Evolutionary conservation across 1,140 invertebrate genomes (phyloP), one percentile per base, ranked within the genome.

Genomic region (Ganaspis sp.): DNA sequence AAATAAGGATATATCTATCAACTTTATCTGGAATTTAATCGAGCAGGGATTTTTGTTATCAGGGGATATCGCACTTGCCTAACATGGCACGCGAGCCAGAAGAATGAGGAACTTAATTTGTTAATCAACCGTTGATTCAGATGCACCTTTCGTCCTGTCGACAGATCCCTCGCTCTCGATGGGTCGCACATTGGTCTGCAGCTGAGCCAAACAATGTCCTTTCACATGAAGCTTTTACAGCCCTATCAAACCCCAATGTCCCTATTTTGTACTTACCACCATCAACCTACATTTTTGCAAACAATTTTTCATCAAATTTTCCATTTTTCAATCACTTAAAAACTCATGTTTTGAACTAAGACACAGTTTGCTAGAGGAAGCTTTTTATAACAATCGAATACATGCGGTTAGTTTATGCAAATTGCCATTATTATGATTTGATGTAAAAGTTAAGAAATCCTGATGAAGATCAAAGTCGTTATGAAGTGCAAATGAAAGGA

Each of bases 211-310:
- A 91, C 89, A 91, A 90, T 91, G 88, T 90, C 84, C 79, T 89
- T 91, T 90, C 89, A 91, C 89, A 90, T 90, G 87, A 87, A 80
- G 90, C 89, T 91, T 91, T 91, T 90, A 90, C 84, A 85, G 85
- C 87, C 87, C 87, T 79, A 89, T 87, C 84, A 79, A 81, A 76
- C 74, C 75, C 78, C 70, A 29, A 64, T 64, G 21, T 64, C 58
- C 74, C 38, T 45, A 8, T 3, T 73, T 73, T 74, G 81, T 83
- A 71, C 74, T 86, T 77, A 84, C 82, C 73, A 75, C 72, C 71
- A 38, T 77, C 72, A 77, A 86, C 83, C 80, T 78, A 79, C 81
- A 80, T 73, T 78, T 78, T 73, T 75, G 37, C 26, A 74, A 74
- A n/a, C 6, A 58, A 40, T 53, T 72, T 40, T 70, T 49, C 49